Conservation (phyloP, 2,888 invertebrate genomes). For the Eulithis prunata region DNA sequence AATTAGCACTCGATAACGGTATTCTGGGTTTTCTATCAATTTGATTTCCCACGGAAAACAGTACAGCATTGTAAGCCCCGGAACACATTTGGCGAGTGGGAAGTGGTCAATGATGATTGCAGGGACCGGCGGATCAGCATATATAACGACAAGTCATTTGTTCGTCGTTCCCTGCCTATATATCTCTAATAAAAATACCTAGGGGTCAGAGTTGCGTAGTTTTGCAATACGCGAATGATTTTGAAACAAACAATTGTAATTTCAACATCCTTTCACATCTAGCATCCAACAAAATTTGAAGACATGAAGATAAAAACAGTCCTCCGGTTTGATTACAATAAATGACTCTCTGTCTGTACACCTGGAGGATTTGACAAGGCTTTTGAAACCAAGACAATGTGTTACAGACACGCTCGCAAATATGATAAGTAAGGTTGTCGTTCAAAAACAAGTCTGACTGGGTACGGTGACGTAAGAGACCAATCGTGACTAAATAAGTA, state of each 20-base stretch:
- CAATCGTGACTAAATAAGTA: conserved; percentile 54
- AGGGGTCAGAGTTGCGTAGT: conserved; percentile 42
- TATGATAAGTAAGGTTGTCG: conserved; percentile 57
- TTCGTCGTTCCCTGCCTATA: conserved; percentile 40
- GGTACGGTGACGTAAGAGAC: conserved; percentile 58
- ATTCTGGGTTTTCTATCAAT: conserved; percentile 47
- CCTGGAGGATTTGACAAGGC: conserved; percentile 46
- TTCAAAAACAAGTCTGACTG: conserved; percentile 62
- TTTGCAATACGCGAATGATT: conserved; percentile 29
- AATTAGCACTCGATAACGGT: conserved; percentile 40
- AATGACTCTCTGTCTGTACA: conserved; percentile 35
- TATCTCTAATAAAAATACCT: conserved; percentile 26
- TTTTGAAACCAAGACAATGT: conserved; percentile 60
- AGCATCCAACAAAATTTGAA: conserved; percentile 24
- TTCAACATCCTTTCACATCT: conserved; percentile 33
- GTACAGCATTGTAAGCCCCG: conserved; percentile 56
- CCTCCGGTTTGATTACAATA: conserved; percentile 19
- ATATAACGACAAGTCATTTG: conserved; percentile 69
- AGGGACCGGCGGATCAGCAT: conserved; percentile 53
- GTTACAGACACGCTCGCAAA: conserved; percentile 68
- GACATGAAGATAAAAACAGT: conserved; percentile 8
- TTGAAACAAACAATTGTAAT: conserved; percentile 36
- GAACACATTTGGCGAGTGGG: conserved; percentile 58
- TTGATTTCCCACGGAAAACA: conserved; percentile 70
- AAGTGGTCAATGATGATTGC: conserved; percentile 71